Percentiles rank a stretch among this genome's conserved stretches.
These are phyloP conservation scores for Colostygia pectinataria DNA, from an alignment of 2,888 invertebrate species.

Conservation along the genomic window DNA sequence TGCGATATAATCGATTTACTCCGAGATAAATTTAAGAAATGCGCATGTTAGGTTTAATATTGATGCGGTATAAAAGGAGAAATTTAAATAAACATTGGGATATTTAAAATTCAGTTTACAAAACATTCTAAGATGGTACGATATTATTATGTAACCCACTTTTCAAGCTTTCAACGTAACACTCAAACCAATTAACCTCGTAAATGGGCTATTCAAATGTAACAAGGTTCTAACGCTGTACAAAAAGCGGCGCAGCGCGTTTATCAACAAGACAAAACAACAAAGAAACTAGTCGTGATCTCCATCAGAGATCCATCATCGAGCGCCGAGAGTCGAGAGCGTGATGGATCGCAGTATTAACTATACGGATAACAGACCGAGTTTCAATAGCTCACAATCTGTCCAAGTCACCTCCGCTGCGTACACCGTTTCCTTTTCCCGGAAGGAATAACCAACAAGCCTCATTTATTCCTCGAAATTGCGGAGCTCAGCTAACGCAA, in stretches of 20 bases:
- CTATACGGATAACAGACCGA: constrained; percentile 60
- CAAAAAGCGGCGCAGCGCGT: constrained; percentile 63
- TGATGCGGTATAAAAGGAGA: background rate
- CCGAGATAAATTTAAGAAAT: constrained; percentile 23
- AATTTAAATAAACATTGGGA: constrained; percentile 1
- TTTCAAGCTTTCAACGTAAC: constrained; percentile 51
- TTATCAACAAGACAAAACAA: constrained; percentile 75
- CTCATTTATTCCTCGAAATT: constrained; percentile 48
- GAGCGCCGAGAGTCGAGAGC: constrained; percentile 51
- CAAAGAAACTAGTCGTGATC: constrained; percentile 73
- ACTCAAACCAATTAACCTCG: constrained; percentile 60
- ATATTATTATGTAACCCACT: constrained; percentile 44
- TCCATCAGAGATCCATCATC: constrained; percentile 77
- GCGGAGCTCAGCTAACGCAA: constrained; percentile 46
- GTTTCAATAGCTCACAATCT: constrained; percentile 70
- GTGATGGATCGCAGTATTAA: constrained; percentile 78
- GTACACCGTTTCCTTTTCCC: constrained; percentile 55
- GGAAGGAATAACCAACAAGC: constrained; percentile 56
- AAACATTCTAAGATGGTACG: constrained; percentile 18
- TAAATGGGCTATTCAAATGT: constrained; percentile 70
- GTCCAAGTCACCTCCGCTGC: constrained; percentile 58
- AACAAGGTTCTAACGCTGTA: constrained; percentile 70
- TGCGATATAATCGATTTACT: constrained; percentile 26
- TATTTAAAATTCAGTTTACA: background rate
- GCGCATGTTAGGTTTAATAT: background rate